Evolutionary conservation across 1,140 invertebrate species (phyloP).

Genomic region (Vanessa atalanta): DNA sequence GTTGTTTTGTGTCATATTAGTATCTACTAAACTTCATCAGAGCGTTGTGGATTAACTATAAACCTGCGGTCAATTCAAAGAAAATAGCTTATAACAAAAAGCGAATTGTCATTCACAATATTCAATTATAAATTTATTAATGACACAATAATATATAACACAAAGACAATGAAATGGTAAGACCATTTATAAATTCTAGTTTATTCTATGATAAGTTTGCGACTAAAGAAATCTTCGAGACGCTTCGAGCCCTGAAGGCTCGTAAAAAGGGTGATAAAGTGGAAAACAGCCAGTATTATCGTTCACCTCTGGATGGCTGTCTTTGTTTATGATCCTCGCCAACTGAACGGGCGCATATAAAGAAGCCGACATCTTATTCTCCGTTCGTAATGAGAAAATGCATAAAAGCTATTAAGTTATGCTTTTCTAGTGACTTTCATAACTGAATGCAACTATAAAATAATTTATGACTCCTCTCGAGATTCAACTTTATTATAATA

Average conservation of each 20-base stretch:
- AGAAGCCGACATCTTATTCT: constrained; percentile 32
- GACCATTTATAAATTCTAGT: not conserved
- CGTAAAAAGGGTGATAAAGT: constrained; percentile 63
- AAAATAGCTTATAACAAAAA: too few species aligned
- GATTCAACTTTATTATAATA: not conserved
- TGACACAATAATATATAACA: too few species aligned
- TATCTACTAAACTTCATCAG: too few species aligned
- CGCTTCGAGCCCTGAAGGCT: constrained; percentile 44
- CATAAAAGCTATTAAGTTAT: constrained; percentile 35
- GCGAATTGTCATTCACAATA: too few species aligned
- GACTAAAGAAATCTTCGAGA: constrained; percentile 47
- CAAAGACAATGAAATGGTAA: too few species aligned
- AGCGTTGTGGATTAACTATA: too few species aligned
- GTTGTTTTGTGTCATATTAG: too few species aligned
- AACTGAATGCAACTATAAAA: constrained; percentile 13
- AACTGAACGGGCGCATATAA: constrained; percentile 32
- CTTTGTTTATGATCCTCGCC: constrained; percentile 50
- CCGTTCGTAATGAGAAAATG: constrained; percentile 28
- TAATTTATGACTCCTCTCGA: constrained; percentile 1
- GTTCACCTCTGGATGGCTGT: constrained; percentile 51
- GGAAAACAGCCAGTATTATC: constrained; percentile 50
- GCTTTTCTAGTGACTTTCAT: constrained; percentile 21
- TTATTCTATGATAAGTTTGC: not conserved
- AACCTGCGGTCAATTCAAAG: too few species aligned
- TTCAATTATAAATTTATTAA: too few species aligned